Evolutionary conservation across 1,140 invertebrate species (phyloP), one percentile per base, ranked within the genome.

Genomic region (Lysiphlebus fabarum): DNA sequence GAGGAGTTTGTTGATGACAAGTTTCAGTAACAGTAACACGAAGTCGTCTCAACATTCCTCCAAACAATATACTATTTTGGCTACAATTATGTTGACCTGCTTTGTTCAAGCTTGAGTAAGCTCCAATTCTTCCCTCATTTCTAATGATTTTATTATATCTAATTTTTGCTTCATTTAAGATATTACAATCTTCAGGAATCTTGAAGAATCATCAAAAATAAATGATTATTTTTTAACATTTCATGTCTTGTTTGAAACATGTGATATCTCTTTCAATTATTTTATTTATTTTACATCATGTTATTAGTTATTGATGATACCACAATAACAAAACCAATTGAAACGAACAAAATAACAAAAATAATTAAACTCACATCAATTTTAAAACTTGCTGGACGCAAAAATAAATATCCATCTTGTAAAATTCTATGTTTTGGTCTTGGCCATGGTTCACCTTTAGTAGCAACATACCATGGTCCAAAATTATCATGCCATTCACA

Each of bases 1-100:
- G 67, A 0, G 89, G 89, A 55, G 81, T 80, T 1, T 79, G 55
- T 11, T 71, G 65, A 68, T 26, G 17, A 26, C 87, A 90, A 2
- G 74, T 69, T 10, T 70, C 68, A 14, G 72, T 75, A 10, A 89
- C 67, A 12, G 81, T 68, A n/a, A 89, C 73, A 2, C 75, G 62
- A 8, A 88, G 65, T 12, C 70, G 62, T 38, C 72, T 67, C 8
- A 84, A 62, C 54, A 67, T 65, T 11, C 81, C 83, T 37, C 70
- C 62, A 64, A 70, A 76, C 38, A 68, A 61, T 49, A 63, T 47
- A 54, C 69, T 62, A 59, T 68, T 64, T 56, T 67, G 72, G 41
- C 61, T 36, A 6, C 54, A 58, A 53, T 56, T 70, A 67, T 64
- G 61, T 36, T 56, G 44, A 33, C 61, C 41, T 5, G 34, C 61